Base-by-base conservation (phyloP, 2,113 vertebrate species). In the Hystrix brachyura region DNA sequence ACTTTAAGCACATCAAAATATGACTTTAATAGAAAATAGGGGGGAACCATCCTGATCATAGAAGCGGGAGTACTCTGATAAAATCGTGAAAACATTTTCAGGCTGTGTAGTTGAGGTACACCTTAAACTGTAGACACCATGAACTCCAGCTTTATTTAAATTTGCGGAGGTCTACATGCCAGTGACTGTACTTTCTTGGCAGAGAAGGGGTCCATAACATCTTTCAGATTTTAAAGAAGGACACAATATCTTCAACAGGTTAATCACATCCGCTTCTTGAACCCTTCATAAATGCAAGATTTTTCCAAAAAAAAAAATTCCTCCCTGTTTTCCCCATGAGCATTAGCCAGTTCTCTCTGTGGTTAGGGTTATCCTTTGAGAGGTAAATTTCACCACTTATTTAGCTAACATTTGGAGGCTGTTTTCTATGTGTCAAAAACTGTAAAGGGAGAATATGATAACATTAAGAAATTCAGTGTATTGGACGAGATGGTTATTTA, bases 251-350 rank as follows among this genome's bases (percentile, higher is more conserved):
- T 62, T 74, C 10, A 1, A 2, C 62, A 23, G n/a, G 17, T 67
- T 91, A 93, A 81, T 11, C 29, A 78, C 2, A 65, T 57, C 76
- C 65, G 34, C 43, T 90, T 94, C n/a, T 86, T 87, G 51, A 84
- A 79, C 4, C 1, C 14, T 91, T 85, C 27, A 57, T 15, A 87
- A 69, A 87, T 48, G 51, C 6, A 72, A 93, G 65, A 34, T 65
- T 91, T 90, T 59, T 76, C 9, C 32, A 4, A 84, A 80, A 94
- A 7, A 7, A 2, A 27, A 14, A 32, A 3, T 13, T 14, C 43
- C 8, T 59, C 5, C 23, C 1, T 46, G 53, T 4, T 38, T 65
- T 67, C 34, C 48, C 38, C 2, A 7, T 17, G 48, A 81, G 2
- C 48, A 0, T 76, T 13, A 60, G 19, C 7, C 21, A 67, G 2